Conservation (phyloP, 2,888 invertebrate genomes). For the Rhagophthalmus giganteus region DNA sequence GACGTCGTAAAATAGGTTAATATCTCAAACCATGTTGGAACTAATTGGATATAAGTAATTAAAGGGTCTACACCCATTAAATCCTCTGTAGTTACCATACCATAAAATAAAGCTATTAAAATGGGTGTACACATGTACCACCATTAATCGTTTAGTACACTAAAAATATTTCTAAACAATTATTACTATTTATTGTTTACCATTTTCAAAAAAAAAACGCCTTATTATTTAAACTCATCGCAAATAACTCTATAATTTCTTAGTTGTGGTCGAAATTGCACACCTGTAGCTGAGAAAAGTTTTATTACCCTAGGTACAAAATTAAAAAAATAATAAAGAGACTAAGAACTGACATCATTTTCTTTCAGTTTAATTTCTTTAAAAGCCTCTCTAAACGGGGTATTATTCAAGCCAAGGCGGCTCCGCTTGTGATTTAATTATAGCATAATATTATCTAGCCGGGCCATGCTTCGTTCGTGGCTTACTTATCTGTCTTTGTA, state of each 20-base stretch:
- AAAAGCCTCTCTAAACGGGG: constrained; percentile 28
- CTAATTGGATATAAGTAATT: constrained; percentile 30
- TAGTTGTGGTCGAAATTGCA: too few species aligned
- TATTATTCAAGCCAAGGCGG: constrained; percentile 28
- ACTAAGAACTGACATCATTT: constrained; percentile 26
- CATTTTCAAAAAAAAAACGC: too few species aligned
- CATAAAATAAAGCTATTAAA: too few species aligned
- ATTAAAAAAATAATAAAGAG: constrained; percentile 13
- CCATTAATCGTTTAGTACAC: constrained; percentile 1
- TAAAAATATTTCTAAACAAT: too few species aligned
- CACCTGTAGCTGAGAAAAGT: constrained; percentile 1
- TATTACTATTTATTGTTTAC: too few species aligned
- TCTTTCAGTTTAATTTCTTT: constrained; percentile 31
- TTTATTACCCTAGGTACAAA: constrained; percentile 6
- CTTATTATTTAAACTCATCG: too few species aligned
- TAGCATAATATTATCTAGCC: constrained; percentile 18
- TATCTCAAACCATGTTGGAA: constrained; percentile 19
- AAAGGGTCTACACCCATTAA: constrained; percentile 20
- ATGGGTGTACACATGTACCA: constrained; percentile 9
- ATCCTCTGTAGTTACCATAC: constrained; percentile 10
- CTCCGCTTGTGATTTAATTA: constrained; percentile 35
- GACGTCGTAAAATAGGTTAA: constrained; percentile 20
- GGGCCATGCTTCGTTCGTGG: constrained; percentile 15
- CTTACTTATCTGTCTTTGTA: constrained; percentile 20
- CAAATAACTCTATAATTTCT: too few species aligned